Conservation (phyloP, 2,797 vertebrate genomes). For the Apogon hyalosoma region DNA sequence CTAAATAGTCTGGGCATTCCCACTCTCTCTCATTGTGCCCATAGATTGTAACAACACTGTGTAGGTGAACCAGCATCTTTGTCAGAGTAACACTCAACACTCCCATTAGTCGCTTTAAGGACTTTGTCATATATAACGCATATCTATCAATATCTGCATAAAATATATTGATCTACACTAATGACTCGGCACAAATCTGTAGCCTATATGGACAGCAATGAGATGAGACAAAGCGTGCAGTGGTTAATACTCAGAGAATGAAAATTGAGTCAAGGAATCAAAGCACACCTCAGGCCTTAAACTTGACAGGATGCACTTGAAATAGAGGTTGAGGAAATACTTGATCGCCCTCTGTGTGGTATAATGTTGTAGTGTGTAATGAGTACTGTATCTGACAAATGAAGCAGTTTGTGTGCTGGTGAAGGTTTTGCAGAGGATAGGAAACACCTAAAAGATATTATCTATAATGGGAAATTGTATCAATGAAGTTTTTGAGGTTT, state of each 20-base stretch:
- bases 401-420: conserved; percentile 39
- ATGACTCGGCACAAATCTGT: conserved; percentile 52
- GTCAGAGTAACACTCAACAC: conserved; percentile 25
- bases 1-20: conserved; percentile 26
- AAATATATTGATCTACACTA: conserved; percentile 32
- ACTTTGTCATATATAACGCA: conserved; percentile 33
- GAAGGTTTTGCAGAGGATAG: conserved; percentile 50
- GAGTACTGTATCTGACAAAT: conserved; percentile 53
- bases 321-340: conserved; percentile 59
- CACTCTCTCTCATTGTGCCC: conserved; percentile 30
- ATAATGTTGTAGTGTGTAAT: conserved; percentile 53
- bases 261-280: conserved; percentile 69
- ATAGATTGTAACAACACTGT: conserved; percentile 44
- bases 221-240: conserved; percentile 38
- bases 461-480: conserved; percentile 64
- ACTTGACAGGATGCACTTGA: conserved; percentile 79
- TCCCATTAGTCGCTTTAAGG: conserved; percentile 48
- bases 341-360: conserved; percentile 69
- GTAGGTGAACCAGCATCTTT: conserved; percentile 27
- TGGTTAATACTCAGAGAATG: conserved; percentile 49
- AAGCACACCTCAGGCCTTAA: conserved; percentile 84
- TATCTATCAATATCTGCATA: conserved; percentile 19
- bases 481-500: conserved; percentile 44
- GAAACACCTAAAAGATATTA: conserved; percentile 55
- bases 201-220: conserved; percentile 49